Evolutionary conservation across 2,113 vertebrate genomes (phyloP).

Genomic region (Carollia perspicillata): DNA sequence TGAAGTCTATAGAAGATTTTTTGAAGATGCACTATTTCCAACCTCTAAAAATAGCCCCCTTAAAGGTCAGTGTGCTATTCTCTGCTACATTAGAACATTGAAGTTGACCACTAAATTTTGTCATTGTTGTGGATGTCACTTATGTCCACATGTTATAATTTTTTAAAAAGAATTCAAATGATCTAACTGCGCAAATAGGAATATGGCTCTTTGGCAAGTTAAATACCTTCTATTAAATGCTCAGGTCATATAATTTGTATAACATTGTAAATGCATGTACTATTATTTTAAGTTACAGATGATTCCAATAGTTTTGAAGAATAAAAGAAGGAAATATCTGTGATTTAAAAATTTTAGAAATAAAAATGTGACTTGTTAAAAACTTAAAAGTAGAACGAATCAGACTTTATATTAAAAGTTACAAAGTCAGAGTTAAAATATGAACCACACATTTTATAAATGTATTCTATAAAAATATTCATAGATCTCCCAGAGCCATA

Average conservation of each 20-base stretch:
- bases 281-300: neutral
- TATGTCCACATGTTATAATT: neutral
- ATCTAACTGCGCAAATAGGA: neutral
- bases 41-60: neutral
- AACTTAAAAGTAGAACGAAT: constrained; percentile 16
- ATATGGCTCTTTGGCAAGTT: neutral
- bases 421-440: neutral
- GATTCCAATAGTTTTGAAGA: neutral
- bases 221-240: neutral
- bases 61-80: neutral
- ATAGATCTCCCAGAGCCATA: neutral
- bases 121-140: neutral
- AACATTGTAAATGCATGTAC: neutral
- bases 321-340: neutral
- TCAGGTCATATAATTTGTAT: neutral
- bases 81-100: neutral
- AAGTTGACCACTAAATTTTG: neutral
- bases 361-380: neutral
- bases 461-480: neutral
- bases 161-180: neutral
- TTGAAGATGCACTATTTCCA: neutral
- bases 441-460: neutral
- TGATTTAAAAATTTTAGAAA: neutral
- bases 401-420: neutral
- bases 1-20: neutral